Conservation (phyloP, 1,140 invertebrate genomes). For the Pararge aegeria region DNA sequence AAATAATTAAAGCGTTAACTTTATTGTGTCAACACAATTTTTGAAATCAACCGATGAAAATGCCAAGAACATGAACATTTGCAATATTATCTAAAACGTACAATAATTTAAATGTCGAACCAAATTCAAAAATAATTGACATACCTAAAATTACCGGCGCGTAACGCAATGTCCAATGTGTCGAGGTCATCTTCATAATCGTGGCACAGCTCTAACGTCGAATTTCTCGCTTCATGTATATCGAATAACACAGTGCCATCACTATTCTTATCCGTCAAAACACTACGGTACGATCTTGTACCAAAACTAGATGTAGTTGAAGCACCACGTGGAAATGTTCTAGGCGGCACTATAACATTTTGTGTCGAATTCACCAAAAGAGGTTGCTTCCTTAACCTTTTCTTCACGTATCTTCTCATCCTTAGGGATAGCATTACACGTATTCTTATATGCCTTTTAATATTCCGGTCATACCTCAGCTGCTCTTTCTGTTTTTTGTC, state of each 20-base stretch:
- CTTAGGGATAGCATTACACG: constrained; percentile 75
- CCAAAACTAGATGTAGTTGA: constrained; percentile 61
- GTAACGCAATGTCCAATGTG: constrained; percentile 65
- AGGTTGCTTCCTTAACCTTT: constrained; percentile 47
- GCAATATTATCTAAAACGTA: neutral
- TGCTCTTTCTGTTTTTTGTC: constrained; percentile 67
- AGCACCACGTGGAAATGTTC: constrained; percentile 46
- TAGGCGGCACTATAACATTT: constrained; percentile 38
- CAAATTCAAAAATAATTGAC: constrained; percentile 12
- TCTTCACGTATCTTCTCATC: constrained; percentile 71
- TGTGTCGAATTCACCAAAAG: constrained; percentile 20
- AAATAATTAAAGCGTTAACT: no score
- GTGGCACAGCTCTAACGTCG: constrained; percentile 71
- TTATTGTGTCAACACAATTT: neutral
- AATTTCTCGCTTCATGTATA: constrained; percentile 72
- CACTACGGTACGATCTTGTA: constrained; percentile 63
- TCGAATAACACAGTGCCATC: constrained; percentile 70
- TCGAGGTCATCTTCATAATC: constrained; percentile 70
- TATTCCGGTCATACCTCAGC: constrained; percentile 69
- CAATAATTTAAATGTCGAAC: neutral
- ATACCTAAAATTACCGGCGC: constrained; percentile 76
- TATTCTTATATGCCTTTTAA: constrained; percentile 74
- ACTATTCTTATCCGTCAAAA: constrained; percentile 62
- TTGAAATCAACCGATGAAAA: neutral
- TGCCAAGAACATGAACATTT: neutral